Evolutionary conservation across 2,797 vertebrate species (phyloP).

Genomic region (Potorous gilbertii): DNA sequence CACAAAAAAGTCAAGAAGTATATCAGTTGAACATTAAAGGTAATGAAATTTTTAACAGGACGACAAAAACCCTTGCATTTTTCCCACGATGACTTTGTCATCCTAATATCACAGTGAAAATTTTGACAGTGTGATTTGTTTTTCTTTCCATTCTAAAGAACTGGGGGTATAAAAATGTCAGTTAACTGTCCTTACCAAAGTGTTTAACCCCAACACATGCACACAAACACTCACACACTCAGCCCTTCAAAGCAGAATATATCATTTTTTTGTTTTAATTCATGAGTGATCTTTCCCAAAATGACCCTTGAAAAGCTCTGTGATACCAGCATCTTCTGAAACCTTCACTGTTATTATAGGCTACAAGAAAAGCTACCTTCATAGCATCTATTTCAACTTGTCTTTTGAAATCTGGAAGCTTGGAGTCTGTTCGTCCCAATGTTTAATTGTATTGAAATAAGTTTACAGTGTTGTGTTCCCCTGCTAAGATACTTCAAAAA

Average conservation of each 20-base stretch:
- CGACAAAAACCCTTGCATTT: neutral
- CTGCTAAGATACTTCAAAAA: neutral
- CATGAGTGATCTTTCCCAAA: neutral
- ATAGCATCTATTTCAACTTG: neutral
- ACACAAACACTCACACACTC: neutral
- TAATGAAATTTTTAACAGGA: conserved; percentile 16
- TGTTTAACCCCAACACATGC: neutral
- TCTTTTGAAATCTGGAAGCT: neutral
- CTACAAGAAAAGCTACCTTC: neutral
- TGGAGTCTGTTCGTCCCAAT: neutral
- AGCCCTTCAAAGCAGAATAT: neutral
- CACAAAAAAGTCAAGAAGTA: conserved; percentile 55
- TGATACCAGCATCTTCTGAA: neutral
- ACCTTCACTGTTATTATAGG: neutral
- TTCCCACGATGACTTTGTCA: conserved; percentile 16
- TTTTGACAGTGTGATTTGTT: conserved; percentile 37
- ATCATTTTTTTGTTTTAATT: conserved; percentile 19
- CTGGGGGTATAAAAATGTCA: neutral
- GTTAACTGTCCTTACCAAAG: neutral
- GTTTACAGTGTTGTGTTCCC: neutral
- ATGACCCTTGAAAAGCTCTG: neutral
- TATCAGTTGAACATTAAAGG: conserved; percentile 60
- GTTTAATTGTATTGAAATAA: neutral
- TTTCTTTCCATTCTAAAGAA: conserved; percentile 46
- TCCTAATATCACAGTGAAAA: neutral